Evolutionary conservation across 1,140 invertebrate genomes (phyloP).

Genomic region (Mizuhopecten yessoensis): DNA sequence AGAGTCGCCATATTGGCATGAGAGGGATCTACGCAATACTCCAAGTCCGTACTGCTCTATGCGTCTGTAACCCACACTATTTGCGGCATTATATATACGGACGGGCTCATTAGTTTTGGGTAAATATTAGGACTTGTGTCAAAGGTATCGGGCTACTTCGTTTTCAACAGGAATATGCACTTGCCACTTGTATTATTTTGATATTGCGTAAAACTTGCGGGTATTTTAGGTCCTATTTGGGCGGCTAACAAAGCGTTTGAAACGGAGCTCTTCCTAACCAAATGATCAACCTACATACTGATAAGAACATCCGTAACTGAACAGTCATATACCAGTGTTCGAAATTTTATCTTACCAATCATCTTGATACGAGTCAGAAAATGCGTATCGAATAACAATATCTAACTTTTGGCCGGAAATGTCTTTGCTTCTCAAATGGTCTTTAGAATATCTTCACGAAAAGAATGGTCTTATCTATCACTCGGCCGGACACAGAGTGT

Average conservation of each 20-base stretch:
- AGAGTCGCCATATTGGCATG: neutral
- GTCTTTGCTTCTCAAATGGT: no score
- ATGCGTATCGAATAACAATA: no score
- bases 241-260: neutral
- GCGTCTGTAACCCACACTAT: neutral
- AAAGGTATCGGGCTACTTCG: neutral
- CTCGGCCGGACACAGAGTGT: no score
- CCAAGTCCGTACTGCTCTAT: neutral
- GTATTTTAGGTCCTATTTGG: neutral
- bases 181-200: neutral
- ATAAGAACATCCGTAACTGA: no score
- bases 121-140: neutral
- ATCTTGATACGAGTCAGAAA: no score
- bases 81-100: neutral
- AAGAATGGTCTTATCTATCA: no score
- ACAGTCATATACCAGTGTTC: no score
- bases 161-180: neutral
- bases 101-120: neutral
- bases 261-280: neutral
- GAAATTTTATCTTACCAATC: no score
- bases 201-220: neutral
- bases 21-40: neutral
- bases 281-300: neutral
- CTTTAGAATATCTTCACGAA: no score
- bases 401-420: no score